phyloP scores from a whole-genome alignment of 2,113 vertebrate genomes.

The Vidua chalybeata region DNA sequence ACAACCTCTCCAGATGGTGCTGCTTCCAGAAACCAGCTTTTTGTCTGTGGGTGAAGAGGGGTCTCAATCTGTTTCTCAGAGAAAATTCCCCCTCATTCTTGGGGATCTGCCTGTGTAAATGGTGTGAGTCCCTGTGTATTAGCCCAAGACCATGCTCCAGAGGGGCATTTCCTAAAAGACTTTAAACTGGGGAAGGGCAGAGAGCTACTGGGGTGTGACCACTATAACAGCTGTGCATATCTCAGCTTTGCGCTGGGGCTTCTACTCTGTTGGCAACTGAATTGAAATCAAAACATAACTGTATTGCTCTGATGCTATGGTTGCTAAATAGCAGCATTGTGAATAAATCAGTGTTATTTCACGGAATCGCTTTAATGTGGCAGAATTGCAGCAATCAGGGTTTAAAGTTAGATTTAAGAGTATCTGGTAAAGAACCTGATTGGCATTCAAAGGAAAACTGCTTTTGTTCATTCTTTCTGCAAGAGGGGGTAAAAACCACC shows the following conservation, averaged over 20 bases:
- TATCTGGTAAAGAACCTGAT: slow-evolving; percentile 32
- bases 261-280: slow-evolving; percentile 23
- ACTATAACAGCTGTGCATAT: background rate
- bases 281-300: slow-evolving; percentile 46
- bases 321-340: slow-evolving; percentile 38
- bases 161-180: background rate
- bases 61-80: background rate
- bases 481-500: background rate
- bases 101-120: background rate
- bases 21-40: background rate
- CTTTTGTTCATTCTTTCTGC: background rate
- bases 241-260: background rate
- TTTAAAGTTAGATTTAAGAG: slow-evolving; percentile 14
- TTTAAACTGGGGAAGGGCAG: background rate
- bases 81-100: background rate
- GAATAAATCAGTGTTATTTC: slow-evolving; percentile 48
- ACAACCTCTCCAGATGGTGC: background rate
- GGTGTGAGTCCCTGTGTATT: accelerated
- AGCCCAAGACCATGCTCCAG: accelerated
- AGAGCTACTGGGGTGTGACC: background rate
- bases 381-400: slow-evolving; percentile 26
- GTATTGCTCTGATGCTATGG: background rate
- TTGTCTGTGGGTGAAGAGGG: background rate
- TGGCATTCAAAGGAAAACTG: slow-evolving; percentile 7
- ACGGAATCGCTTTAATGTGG: background rate